Base-by-base conservation (phyloP, 2,888 invertebrate species). In the Salticus scenicus region DNA sequence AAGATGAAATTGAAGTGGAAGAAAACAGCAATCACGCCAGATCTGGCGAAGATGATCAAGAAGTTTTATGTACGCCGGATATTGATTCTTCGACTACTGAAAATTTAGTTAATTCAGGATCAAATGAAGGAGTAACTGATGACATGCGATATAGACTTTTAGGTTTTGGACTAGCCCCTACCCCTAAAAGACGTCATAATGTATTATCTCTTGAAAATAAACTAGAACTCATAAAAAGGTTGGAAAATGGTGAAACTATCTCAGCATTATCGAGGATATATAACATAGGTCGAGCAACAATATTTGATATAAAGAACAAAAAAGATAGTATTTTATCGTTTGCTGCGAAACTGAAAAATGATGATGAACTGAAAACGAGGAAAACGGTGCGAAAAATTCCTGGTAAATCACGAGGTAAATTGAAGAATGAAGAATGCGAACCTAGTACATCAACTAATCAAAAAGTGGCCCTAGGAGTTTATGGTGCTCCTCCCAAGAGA, bases 181-280 rank as follows among this genome's bases (percentile, higher is more conserved):
- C 24, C 17, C 4, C 57, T 7, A 57, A 57, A 17, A 1, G 57
- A 57, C 20, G 24, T 2, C 57, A 57, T 24, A 57, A 57, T 17
- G 57, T 57, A 12, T 2, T 57, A 24, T 57, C 57, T 24, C 12
- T 57, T 1, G 57, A 57, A 1, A 57, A 20, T 57, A 57, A 57
- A 57, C 2, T 57, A 24, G 57, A 57, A 57, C 24, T 57, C 24
- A 20, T 57, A 24, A 57, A 20, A 10, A 41, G 74, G 47, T 47
- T 85, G 20, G 64, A 47, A n/a, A 69, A 66, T 27, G 79, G 79
- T 10, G 75, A 69, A 66, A 4, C 37, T n/a, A 37, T 30, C 4
- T 66, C 66, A 1, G 12, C n/a, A 5, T 31, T 66, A 2, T 28
- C 66, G 1, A 66, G 7, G n/a, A 1, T 8, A 5, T 66, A 66